Evolutionary conservation across 1,140 invertebrate species (phyloP).

Genomic region (Matsumurasca onukii): DNA sequence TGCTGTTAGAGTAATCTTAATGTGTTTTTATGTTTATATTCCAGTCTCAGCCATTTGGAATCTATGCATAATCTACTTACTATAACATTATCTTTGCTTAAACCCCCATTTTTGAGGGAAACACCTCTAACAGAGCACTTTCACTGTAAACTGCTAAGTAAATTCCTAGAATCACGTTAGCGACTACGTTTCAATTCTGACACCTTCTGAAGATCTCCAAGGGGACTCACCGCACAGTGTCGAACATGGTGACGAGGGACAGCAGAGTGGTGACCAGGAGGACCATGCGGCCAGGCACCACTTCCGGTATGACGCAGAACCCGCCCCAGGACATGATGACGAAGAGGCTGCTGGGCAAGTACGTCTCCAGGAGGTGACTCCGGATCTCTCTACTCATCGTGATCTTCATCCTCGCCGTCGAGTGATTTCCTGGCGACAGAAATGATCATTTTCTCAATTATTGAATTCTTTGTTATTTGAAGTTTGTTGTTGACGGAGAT

Average conservation of each 20-base stretch:
- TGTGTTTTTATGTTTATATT: no score
- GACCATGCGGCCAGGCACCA: conserved; percentile 59
- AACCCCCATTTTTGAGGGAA: no score
- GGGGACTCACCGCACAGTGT: conserved; percentile 60
- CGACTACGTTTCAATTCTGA: no score
- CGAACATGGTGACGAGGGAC: conserved; percentile 63
- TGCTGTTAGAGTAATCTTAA: no score
- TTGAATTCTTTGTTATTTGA: neutral
- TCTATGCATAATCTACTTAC: no score
- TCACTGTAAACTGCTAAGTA: no score
- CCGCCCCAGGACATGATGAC: conserved; percentile 67
- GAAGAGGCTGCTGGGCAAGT: conserved; percentile 61
- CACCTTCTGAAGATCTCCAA: no score
- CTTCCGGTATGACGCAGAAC: conserved; percentile 63
- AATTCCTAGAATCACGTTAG: no score
- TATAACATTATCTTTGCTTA: no score
- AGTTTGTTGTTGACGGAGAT: no score
- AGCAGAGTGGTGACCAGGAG: conserved; percentile 61
- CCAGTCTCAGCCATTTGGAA: no score
- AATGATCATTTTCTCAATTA: neutral
- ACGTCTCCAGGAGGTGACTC: conserved; percentile 61
- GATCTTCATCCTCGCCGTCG: conserved; percentile 56
- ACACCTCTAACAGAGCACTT: no score
- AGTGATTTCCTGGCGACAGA: conserved; percentile 55
- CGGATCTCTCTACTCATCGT: conserved; percentile 58